These are phyloP conservation scores for Phalacrocorax brasilianus DNA, from an alignment of 2,113 vertebrate genomes.

Conservation along the genomic window DNA sequence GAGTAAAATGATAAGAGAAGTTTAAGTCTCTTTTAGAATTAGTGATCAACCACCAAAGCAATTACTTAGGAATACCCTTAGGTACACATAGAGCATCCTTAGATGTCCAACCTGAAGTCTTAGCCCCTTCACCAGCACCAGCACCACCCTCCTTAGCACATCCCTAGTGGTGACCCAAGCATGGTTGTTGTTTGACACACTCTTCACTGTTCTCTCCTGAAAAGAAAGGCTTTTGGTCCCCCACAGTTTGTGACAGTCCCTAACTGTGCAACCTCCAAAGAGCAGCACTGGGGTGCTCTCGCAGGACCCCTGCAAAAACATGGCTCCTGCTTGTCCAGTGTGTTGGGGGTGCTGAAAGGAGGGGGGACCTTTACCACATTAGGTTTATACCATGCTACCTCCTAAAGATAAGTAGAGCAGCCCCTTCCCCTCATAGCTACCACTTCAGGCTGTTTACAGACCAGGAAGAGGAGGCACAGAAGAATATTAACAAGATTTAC, in stretches of 20 bases:
- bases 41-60: neutral
- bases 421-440: neutral
- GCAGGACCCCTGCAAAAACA: neutral
- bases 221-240: neutral
- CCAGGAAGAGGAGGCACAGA: neutral
- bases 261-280: neutral
- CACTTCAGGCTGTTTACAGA: neutral
- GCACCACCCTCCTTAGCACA: accelerated
- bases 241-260: neutral
- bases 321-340: neutral
- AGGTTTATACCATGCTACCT: neutral
- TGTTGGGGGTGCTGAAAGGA: neutral
- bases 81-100: neutral
- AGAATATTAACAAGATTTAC: neutral
- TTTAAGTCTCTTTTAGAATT: neutral
- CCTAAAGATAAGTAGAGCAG: neutral
- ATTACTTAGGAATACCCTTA: neutral
- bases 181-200: accelerated
- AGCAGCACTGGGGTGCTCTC: neutral
- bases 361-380: neutral
- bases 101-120: neutral
- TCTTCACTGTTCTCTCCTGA: neutral
- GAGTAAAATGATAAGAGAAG: neutral
- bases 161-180: neutral
- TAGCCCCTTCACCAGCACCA: neutral